phyloP scores from a whole-genome alignment of 2,797 vertebrate species.

The Ceryle rudis region DNA sequence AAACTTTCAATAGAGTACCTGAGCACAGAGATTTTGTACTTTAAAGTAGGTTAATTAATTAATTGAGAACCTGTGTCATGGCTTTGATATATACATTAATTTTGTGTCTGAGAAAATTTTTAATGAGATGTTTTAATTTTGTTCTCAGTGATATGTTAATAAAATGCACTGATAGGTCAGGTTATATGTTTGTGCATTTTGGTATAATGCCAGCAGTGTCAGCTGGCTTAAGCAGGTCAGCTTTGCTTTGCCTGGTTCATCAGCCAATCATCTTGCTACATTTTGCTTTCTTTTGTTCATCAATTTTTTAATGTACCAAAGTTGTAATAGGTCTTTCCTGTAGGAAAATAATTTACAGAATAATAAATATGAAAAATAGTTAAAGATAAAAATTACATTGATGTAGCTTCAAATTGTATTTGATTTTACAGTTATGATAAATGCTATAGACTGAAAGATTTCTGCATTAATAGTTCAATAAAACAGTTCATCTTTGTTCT shows the following conservation, averaged over 20 bases:
- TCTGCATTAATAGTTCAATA: neutral
- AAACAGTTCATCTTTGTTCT: neutral
- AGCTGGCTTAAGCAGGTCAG: constrained; percentile 6
- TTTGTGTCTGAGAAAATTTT: constrained; percentile 36
- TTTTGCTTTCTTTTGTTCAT: neutral
- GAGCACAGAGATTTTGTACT: constrained; percentile 35
- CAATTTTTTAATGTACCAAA: neutral
- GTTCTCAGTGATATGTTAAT: constrained; percentile 50
- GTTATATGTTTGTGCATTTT: constrained; percentile 14
- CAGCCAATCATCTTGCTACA: neutral
- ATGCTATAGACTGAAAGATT: neutral
- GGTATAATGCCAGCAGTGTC: constrained; percentile 22
- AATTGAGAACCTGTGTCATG: constrained; percentile 25
- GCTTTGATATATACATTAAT: constrained; percentile 62
- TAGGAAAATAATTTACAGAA: neutral
- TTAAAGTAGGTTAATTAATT: constrained; percentile 64
- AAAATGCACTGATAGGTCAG: constrained; percentile 20
- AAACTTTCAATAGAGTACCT: constrained; percentile 35
- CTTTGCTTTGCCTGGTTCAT: neutral
- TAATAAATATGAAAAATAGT: neutral
- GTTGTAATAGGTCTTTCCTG: neutral
- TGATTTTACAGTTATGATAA: neutral
- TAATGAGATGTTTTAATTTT: constrained; percentile 66
- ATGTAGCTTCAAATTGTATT: neutral
- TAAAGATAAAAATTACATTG: neutral